Evolutionary conservation across 2,888 invertebrate genomes (phyloP).

Genomic region (Celastrina argiolus): DNA sequence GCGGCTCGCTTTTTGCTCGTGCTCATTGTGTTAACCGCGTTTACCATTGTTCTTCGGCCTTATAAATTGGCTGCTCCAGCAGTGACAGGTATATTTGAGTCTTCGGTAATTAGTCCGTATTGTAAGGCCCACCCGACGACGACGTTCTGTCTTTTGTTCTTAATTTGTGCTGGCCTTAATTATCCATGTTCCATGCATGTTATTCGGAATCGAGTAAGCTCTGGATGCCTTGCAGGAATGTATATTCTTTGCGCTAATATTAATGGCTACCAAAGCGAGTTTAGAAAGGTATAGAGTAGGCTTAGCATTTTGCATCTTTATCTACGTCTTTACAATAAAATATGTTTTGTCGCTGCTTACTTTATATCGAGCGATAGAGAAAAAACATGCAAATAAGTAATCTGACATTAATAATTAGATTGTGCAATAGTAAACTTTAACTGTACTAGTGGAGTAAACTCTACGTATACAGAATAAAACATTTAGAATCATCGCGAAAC

Average conservation of each 20-base stretch:
- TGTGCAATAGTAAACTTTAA: too few relatives aligned
- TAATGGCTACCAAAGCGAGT: background rate
- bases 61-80: slow-evolving; percentile 73
- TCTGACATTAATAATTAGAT: too few relatives aligned
- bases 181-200: background rate
- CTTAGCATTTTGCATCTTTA: too few relatives aligned
- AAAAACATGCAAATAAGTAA: too few relatives aligned
- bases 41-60: slow-evolving; percentile 72
- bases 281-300: background rate
- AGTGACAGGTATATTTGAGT: slow-evolving; percentile 77
- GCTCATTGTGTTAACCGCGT: slow-evolving; percentile 73
- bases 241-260: background rate
- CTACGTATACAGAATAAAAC: background rate
- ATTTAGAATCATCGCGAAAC: background rate
- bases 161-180: slow-evolving; percentile 25
- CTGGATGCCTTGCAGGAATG: background rate
- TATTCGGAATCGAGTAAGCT: background rate
- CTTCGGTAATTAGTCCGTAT: slow-evolving; percentile 76
- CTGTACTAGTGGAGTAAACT: too few relatives aligned
- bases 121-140: slow-evolving; percentile 74
- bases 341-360: too few relatives aligned
- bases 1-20: slow-evolving; percentile 63
- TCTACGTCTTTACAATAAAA: too few relatives aligned
- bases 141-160: slow-evolving; percentile 39
- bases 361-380: too few relatives aligned